phyloP scores from a whole-genome alignment of 2,797 vertebrate species.

The Bucorvus abyssinicus region DNA sequence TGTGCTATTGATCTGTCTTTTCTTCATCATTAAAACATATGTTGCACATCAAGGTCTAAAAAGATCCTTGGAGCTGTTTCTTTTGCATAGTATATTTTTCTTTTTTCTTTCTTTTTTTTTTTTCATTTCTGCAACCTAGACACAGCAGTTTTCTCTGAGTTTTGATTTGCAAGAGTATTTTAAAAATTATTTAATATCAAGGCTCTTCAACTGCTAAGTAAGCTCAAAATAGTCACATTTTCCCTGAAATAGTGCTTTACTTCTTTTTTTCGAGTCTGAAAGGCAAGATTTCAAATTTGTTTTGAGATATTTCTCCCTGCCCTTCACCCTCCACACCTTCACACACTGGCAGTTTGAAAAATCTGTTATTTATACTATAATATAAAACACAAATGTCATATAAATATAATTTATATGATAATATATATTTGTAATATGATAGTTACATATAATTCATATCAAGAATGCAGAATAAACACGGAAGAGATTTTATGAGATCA shows the following conservation, averaged over 20 bases:
- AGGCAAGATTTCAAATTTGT: not conserved
- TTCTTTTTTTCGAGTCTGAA: not conserved
- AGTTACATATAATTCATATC: not conserved
- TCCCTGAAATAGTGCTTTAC: not conserved
- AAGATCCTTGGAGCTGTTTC: not conserved
- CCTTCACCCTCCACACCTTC: rapidly evolving
- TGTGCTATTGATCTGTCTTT: not conserved
- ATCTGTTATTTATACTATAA: not conserved
- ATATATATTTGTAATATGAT: no score
- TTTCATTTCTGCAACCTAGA: not conserved
- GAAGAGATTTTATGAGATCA: not conserved
- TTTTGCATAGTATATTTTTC: not conserved
- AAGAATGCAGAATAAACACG: not conserved
- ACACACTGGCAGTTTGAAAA: not conserved
- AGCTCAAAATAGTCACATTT: not conserved
- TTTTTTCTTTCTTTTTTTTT: not conserved
- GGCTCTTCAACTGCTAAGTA: not conserved
- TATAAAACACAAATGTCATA: not conserved
- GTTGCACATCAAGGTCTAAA: not conserved
- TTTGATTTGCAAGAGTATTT: not conserved
- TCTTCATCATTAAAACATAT: not conserved
- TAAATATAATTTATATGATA: not conserved
- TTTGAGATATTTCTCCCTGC: not conserved
- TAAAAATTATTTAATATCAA: not conserved
- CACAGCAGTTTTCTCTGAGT: not conserved